Conservation (phyloP, 1,140 invertebrate genomes). For the Zaprionus lachaisei region DNA sequence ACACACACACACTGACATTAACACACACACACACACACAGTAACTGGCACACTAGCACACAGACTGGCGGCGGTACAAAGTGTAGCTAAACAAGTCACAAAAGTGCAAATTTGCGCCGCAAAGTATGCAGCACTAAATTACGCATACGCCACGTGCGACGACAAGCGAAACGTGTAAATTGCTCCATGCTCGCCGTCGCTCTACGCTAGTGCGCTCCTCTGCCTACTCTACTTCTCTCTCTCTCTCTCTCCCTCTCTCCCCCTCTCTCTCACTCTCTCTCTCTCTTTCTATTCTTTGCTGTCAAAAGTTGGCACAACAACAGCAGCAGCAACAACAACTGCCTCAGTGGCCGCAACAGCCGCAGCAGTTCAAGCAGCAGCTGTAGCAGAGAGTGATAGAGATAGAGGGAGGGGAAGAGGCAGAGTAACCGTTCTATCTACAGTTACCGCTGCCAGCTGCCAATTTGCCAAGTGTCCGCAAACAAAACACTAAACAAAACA, state of each 20-base stretch:
- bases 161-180: conserved; percentile 69
- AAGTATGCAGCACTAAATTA: conserved; percentile 80
- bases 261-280: neutral
- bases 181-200: conserved; percentile 27
- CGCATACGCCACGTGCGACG: conserved; percentile 72
- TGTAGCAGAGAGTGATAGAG: neutral
- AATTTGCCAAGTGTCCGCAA: conserved; percentile 79
- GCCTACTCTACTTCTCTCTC: neutral
- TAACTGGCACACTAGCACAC: conserved; percentile 11
- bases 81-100: conserved; percentile 76
- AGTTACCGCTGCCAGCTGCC: conserved; percentile 57
- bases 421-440: conserved; percentile 6
- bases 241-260: neutral
- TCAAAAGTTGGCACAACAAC: conserved; percentile 19
- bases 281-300: neutral
- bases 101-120: conserved; percentile 76
- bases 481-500: conserved; percentile 58
- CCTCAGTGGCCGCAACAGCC: neutral
- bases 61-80: conserved; percentile 8
- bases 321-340: conserved; percentile 3
- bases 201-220: neutral
- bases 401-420: neutral
- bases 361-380: neutral
- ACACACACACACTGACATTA: neutral
- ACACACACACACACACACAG: conserved; percentile 7